A percentile compares a stretch with the other conserved stretches of the same genome.
Evolutionary conservation across 2,888 invertebrate species (phyloP).

Genomic region (Vandiemenella viatica): DNA sequence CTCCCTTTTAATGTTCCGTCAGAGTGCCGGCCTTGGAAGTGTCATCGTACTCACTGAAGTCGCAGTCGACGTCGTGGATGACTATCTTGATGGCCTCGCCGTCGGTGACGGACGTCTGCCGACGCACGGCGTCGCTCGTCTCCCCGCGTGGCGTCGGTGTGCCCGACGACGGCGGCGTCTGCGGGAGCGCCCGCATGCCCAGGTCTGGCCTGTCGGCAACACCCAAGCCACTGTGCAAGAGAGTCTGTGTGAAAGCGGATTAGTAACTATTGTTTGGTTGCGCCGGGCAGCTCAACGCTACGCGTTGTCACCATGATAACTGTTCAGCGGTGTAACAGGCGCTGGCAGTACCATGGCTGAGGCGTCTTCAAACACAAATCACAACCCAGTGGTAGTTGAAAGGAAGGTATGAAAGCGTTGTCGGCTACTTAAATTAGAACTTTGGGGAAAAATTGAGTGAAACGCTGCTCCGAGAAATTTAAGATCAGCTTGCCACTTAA

Average conservation of each 20-base stretch:
- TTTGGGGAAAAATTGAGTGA: too few relatives aligned
- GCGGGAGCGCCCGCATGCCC: slow-evolving; percentile 29
- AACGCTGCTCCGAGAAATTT: too few relatives aligned
- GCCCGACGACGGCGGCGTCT: slow-evolving; percentile 39
- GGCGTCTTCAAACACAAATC: too few relatives aligned
- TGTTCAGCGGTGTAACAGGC: too few relatives aligned
- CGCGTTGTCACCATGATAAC: not conserved
- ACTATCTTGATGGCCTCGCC: slow-evolving; percentile 87
- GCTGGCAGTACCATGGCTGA: too few relatives aligned
- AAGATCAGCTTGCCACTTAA: too few relatives aligned
- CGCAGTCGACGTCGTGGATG: slow-evolving; percentile 81
- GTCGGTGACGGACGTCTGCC: slow-evolving; percentile 69
- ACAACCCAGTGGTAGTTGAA: too few relatives aligned
- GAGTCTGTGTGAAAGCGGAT: too few relatives aligned
- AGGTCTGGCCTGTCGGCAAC: slow-evolving; percentile 45
- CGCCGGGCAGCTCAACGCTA: not conserved
- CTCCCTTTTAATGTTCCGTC: too few relatives aligned
- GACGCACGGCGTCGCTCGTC: slow-evolving; percentile 26
- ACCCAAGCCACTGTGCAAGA: not conserved
- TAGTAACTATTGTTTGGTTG: not conserved
- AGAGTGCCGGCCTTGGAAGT: too few relatives aligned
- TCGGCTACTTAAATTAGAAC: too few relatives aligned
- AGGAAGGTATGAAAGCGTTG: too few relatives aligned
- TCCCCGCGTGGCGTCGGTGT: slow-evolving; percentile 21
- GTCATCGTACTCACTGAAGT: slow-evolving; percentile 28